Base-by-base conservation (phyloP, 2,888 invertebrate species). In the Heliconius sara region DNA sequence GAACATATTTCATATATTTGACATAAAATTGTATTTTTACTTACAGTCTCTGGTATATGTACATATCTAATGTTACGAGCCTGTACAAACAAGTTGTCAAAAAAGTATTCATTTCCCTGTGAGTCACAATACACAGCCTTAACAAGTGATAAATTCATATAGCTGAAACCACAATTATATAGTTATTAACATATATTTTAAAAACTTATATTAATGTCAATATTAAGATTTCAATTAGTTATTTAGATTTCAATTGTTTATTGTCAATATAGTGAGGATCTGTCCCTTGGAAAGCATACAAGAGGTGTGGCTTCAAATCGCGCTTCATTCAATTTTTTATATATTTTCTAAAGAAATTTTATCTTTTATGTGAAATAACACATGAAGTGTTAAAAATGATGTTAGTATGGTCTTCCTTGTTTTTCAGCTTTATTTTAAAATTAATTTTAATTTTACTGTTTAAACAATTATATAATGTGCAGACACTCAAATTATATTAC, bases 41-140 rank as follows among this genome's bases (percentile, higher is more conserved):
- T 93, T 86, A 95, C 95, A 83, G 86, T 88, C 88, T 96, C 94
- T 57, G 97, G 97, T 83, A 97, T 94, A 86, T 97, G 97, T 13
- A 97, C 95, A 88, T 96, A 96, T 88, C 97, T 95, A 80, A 97
- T 96, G 85, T 96, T 97, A 83, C 97, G 95, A 34, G 95, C 95
- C 78, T 96, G 96, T 34, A 97, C 88, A 89, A 96, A 97, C 83
- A 97, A 95, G 84, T 95, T 92, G 65, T 96, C 96, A 90, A 96
- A 97, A n/a, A 88, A 86, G 86, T 93, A 96, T 87, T 95, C 95
- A 87, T 95, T 94, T 78, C 96, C 96, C 90, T 95, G 94, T 4
- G 96, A 93, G 90, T 97, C 96, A 86, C 96, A 96, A 87, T 96
- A 97, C 30, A 96, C 89, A 79, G 96, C 96, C 88, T 97, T 95